These are phyloP conservation scores for Aphis gossypii DNA, from an alignment of 1,140 invertebrate genomes.

Conservation along the genomic window DNA sequence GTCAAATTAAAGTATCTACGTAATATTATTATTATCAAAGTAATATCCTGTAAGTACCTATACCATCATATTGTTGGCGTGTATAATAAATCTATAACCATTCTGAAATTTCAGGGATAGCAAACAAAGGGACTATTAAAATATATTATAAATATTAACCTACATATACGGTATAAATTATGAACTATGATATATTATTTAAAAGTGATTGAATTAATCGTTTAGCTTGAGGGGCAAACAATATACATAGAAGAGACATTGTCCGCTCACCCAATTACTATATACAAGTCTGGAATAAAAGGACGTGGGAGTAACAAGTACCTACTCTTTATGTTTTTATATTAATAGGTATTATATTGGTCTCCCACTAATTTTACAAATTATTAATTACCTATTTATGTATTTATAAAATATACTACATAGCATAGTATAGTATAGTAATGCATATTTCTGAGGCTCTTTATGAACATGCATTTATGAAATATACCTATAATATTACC, in stretches of 20 bases:
- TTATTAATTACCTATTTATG: neutral
- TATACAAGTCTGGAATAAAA: neutral
- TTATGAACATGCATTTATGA: neutral
- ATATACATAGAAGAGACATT: neutral
- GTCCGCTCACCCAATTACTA: neutral
- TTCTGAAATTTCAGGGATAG: neutral
- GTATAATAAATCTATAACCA: neutral
- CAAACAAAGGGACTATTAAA: neutral
- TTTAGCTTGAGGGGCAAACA: neutral
- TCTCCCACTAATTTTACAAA: slow-evolving; percentile 5
- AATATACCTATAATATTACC: neutral
- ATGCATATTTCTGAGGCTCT: neutral
- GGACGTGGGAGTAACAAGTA: slow-evolving; percentile 34
- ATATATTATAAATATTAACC: slow-evolving; percentile 19
- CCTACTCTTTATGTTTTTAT: slow-evolving; percentile 12
- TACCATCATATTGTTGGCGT: neutral
- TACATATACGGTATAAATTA: neutral
- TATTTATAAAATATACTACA: neutral
- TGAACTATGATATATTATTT: slow-evolving; percentile 29
- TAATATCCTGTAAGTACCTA: neutral
- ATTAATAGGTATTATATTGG: neutral
- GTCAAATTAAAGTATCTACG: neutral
- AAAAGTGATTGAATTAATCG: slow-evolving; percentile 17
- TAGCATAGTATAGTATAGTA: neutral
- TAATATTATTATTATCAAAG: neutral